Percentiles rank a stretch among this genome's conserved stretches.
Evolutionary conservation across 2,888 invertebrate genomes (phyloP).

Genomic region (Heterodera filipjevi): DNA sequence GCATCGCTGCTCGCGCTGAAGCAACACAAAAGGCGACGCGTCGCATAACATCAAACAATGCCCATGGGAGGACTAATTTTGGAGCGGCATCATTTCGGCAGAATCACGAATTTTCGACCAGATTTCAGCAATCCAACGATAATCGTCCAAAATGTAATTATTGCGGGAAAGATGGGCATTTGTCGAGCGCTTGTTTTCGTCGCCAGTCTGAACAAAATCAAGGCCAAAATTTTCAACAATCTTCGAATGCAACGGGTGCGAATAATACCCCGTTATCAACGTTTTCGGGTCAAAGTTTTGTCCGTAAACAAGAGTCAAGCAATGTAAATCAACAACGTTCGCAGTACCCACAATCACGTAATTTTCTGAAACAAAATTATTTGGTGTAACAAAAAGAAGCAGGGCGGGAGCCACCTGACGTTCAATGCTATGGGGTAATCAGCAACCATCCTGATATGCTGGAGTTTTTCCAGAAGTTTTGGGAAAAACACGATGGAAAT

Average conservation of each 20-base stretch:
- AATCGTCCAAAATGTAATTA: neutral
- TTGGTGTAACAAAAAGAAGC: neutral
- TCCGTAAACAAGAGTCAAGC: neutral
- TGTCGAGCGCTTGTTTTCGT: neutral
- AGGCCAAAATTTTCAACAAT: neutral
- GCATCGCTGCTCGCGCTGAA: conserved; percentile 5
- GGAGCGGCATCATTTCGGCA: neutral
- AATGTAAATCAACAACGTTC: neutral
- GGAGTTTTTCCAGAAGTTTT: neutral
- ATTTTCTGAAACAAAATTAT: conserved; percentile 1
- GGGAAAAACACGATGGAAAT: neutral
- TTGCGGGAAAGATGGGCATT: neutral
- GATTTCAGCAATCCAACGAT: neutral
- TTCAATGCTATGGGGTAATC: neutral
- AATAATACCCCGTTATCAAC: too few relatives aligned
- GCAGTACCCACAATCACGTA: neutral
- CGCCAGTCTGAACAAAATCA: neutral
- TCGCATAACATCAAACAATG: neutral
- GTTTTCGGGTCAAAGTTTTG: too few relatives aligned
- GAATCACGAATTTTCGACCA: neutral
- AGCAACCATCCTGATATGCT: neutral
- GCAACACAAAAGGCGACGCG: conserved; percentile 8
- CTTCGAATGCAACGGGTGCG: neutral
- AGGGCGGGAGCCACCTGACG: neutral
- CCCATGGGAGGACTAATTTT: neutral